These are phyloP conservation scores for Dolichotis patagonum DNA, from an alignment of 2,113 vertebrate genomes.

Conservation along the genomic window DNA sequence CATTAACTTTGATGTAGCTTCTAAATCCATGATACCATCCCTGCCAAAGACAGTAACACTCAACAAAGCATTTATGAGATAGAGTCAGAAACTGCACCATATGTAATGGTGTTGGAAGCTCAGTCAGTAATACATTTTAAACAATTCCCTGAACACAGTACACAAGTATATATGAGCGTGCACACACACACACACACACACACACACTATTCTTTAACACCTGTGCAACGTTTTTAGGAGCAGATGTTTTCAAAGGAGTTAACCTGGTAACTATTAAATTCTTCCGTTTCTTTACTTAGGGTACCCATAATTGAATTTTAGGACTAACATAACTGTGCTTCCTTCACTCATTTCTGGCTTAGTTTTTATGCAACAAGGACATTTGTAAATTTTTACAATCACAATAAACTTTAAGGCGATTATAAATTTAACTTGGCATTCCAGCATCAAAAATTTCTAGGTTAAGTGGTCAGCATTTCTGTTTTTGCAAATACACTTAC, in stretches of 20 bases:
- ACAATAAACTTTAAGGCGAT: slow-evolving; percentile 25
- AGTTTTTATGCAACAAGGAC: neutral
- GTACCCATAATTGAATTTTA: neutral
- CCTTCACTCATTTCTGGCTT: neutral
- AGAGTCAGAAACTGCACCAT: neutral
- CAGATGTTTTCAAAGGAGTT: slow-evolving; percentile 11
- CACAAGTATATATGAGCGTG: neutral
- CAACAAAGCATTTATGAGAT: neutral
- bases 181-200: neutral
- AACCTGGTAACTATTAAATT: slow-evolving; percentile 6
- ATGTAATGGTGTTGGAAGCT: neutral
- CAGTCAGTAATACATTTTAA: neutral
- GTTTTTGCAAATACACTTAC: slow-evolving; percentile 46
- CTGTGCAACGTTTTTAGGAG: neutral
- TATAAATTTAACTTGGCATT: slow-evolving; percentile 57
- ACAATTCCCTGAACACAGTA: neutral
- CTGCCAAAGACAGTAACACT: neutral
- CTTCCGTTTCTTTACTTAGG: neutral
- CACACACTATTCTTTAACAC: neutral
- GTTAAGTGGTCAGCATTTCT: slow-evolving; percentile 63
- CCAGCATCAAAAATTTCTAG: slow-evolving; percentile 44
- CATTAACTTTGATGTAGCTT: neutral
- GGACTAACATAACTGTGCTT: neutral
- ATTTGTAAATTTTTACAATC: neutral
- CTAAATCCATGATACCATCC: neutral